phyloP scores from a whole-genome alignment of 2,888 invertebrate species.

The Athalia circularis region DNA sequence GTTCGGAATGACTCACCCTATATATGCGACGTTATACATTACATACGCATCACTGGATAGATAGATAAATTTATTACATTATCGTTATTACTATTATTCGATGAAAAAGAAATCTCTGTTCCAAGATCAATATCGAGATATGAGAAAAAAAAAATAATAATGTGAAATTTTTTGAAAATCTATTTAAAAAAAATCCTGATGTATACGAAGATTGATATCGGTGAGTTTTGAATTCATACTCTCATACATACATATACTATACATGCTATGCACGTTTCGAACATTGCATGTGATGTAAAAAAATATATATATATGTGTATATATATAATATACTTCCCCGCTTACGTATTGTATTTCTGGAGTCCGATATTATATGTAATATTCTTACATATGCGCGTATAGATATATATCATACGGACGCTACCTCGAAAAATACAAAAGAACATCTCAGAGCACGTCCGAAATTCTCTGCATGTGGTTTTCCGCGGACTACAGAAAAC shows the following conservation, averaged over 20 bases:
- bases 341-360: too few relatives aligned
- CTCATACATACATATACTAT: conserved; percentile 19
- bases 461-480: not conserved
- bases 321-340: too few relatives aligned
- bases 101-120: not conserved
- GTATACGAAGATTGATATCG: not conserved
- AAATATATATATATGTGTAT: too few relatives aligned
- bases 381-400: not conserved
- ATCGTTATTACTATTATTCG: not conserved
- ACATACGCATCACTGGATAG: too few relatives aligned
- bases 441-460: conserved; percentile 18
- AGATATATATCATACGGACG: not conserved
- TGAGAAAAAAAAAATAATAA: too few relatives aligned
- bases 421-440: conserved; percentile 12
- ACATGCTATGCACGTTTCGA: conserved; percentile 15
- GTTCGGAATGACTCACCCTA: too few relatives aligned
- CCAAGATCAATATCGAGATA: not conserved
- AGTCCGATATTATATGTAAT: conserved; percentile 8
- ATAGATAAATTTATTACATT: not conserved
- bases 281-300: conserved; percentile 14
- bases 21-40: too few relatives aligned
- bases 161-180: not conserved
- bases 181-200: not conserved
- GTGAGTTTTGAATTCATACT: conserved; percentile 21
- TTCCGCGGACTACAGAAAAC: too few relatives aligned